A percentile compares a stretch with the other conserved stretches of the same genome.
These are phyloP conservation scores for Globodera ellingtonae DNA, from an alignment of 1,140 invertebrate genomes.

Conservation along the genomic window DNA sequence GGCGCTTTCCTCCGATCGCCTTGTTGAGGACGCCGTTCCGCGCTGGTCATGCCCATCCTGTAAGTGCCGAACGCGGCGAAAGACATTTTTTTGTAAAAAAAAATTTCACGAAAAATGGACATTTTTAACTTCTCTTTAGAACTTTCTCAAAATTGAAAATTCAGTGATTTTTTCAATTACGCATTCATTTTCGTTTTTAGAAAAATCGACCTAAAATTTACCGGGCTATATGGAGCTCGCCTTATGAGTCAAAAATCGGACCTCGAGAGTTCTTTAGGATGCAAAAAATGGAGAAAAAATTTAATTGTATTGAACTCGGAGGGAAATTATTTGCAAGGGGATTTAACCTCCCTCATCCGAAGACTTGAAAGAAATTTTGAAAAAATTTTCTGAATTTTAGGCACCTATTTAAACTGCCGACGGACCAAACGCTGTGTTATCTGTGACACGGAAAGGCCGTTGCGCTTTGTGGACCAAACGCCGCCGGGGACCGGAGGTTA, in stretches of 20 bases:
- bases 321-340: too few species aligned
- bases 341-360: too few species aligned
- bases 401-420: constrained; percentile 24
- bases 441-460: constrained; percentile 15
- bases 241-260: too few species aligned
- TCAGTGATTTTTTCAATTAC: too few species aligned
- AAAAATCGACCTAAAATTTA: too few species aligned
- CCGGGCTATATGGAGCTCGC: too few species aligned
- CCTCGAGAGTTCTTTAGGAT: too few species aligned
- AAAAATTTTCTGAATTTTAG: constrained; percentile 8
- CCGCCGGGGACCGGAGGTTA: background rate
- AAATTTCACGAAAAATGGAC: background rate
- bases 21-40: background rate
- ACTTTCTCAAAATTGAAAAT: background rate
- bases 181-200: too few species aligned
- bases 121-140: background rate
- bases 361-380: background rate
- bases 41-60: constrained; percentile 26
- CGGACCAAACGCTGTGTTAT: constrained; percentile 17
- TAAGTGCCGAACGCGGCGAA: background rate
- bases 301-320: too few species aligned
- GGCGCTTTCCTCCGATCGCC: background rate
- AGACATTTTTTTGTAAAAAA: background rate
- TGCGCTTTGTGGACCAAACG: constrained; percentile 6
- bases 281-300: too few species aligned